These are phyloP conservation scores for Cryptocheilus praepositus DNA, from an alignment of 2,888 invertebrate genomes.

Conservation along the genomic window DNA sequence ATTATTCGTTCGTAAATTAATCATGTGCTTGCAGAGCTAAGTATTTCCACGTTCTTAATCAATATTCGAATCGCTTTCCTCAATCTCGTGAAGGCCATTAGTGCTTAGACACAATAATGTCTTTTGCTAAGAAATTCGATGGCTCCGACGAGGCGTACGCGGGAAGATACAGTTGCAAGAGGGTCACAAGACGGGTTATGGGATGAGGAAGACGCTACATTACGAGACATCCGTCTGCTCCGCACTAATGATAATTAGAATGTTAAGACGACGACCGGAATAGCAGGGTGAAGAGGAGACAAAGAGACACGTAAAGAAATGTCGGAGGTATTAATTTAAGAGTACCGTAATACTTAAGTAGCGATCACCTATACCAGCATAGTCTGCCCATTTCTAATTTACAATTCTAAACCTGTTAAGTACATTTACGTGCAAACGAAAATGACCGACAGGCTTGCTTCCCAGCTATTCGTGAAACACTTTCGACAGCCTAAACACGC, in stretches of 20 bases:
- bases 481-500: not conserved
- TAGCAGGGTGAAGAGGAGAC: conserved; percentile 14
- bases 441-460: no score
- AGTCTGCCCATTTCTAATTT: no score
- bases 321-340: conserved; percentile 14
- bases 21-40: no score
- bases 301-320: conserved; percentile 22
- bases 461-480: no score
- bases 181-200: conserved; percentile 57
- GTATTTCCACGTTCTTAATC: conserved; percentile 39
- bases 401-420: no score
- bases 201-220: conserved; percentile 62
- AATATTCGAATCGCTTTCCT: conserved; percentile 58
- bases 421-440: no score
- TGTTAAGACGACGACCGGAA: conserved; percentile 63
- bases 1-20: not conserved
- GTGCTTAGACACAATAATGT: conserved; percentile 59
- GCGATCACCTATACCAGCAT: no score
- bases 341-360: no score
- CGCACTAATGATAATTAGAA: conserved; percentile 72
- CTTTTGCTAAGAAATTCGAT: conserved; percentile 60
- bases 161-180: conserved; percentile 35
- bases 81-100: conserved; percentile 55
- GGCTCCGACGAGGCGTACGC: conserved; percentile 20
- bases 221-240: conserved; percentile 68